These are phyloP conservation scores for Parthenolecanium corni DNA, from an alignment of 2,888 invertebrate species.

Conservation along the genomic window DNA sequence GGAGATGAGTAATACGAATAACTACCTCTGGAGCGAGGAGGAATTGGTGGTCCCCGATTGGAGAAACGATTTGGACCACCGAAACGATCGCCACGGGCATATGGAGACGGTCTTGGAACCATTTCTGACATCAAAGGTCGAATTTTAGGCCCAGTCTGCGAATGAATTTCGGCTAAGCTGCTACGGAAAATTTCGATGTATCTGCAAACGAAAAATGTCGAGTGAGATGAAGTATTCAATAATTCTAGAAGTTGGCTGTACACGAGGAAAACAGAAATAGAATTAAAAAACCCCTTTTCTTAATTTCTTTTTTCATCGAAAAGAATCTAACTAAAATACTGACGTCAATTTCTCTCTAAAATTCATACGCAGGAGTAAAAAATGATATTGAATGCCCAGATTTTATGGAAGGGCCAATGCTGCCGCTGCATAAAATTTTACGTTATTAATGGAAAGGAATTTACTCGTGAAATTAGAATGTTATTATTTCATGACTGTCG, in stretches of 20 bases:
- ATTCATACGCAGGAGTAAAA: too few species aligned
- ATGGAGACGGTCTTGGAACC: conserved; percentile 47
- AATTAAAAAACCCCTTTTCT: background rate
- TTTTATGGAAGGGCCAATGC: too few species aligned
- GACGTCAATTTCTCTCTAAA: background rate
- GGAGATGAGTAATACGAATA: background rate
- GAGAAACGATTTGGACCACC: conserved; percentile 45
- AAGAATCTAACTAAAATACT: background rate
- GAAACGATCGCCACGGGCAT: conserved; percentile 49
- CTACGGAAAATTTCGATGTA: conserved; percentile 97
- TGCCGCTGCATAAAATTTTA: too few species aligned
- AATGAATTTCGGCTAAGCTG: conserved; percentile 71
- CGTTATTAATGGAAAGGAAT: too few species aligned
- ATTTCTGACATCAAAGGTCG: conserved; percentile 17
- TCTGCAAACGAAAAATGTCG: conserved; percentile 43
- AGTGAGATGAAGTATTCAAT: background rate
- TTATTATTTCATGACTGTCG: too few species aligned
- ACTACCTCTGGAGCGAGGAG: background rate
- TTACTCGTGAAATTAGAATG: too few species aligned
- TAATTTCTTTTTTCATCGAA: background rate
- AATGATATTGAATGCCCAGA: too few species aligned
- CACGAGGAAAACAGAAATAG: background rate
- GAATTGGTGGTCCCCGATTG: conserved; percentile 31
- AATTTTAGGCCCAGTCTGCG: conserved; percentile 36
- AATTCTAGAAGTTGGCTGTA: background rate